phyloP scores from a whole-genome alignment of 2,113 vertebrate species.

The Oncorhynchus nerka region DNA sequence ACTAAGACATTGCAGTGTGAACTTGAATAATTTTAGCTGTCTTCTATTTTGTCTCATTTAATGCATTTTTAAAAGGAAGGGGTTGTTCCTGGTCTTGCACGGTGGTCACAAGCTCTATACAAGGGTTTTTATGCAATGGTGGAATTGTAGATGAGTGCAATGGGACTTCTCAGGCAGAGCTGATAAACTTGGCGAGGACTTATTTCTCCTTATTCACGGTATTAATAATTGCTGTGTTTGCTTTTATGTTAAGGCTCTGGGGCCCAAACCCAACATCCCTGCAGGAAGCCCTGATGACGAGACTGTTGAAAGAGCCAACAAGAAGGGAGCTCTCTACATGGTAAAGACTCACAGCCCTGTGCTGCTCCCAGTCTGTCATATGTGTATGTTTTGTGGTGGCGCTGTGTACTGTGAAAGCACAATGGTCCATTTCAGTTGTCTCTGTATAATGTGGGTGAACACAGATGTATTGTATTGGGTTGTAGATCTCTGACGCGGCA shows the following conservation, averaged over 20 bases:
- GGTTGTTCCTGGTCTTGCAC: not conserved
- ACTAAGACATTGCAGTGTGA: not conserved
- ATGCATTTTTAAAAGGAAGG: not conserved
- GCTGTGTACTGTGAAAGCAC: not conserved
- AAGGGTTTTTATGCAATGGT: not conserved
- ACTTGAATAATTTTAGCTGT: no score
- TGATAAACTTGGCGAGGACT: not conserved
- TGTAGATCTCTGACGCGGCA: conserved; percentile 71
- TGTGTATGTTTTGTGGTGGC: not conserved
- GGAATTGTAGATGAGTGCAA: no score
- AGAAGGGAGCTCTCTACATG: conserved; percentile 63
- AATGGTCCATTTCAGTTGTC: not conserved
- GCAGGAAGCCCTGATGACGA: conserved; percentile 41
- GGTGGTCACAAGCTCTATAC: not conserved
- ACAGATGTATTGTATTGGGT: conserved; percentile 8
- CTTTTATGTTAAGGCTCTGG: conserved; percentile 63
- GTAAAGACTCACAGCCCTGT: conserved; percentile 33
- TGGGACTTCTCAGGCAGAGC: not conserved
- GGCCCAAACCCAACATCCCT: conserved; percentile 59
- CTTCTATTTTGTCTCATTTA: not conserved
- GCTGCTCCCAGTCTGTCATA: no score
- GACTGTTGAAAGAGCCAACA: conserved; percentile 13
- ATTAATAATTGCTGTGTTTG: not conserved
- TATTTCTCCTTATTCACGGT: not conserved
- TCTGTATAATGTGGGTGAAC: not conserved